Conservation (phyloP, 2,888 invertebrate genomes). For the Drosophila peninsularis region DNA sequence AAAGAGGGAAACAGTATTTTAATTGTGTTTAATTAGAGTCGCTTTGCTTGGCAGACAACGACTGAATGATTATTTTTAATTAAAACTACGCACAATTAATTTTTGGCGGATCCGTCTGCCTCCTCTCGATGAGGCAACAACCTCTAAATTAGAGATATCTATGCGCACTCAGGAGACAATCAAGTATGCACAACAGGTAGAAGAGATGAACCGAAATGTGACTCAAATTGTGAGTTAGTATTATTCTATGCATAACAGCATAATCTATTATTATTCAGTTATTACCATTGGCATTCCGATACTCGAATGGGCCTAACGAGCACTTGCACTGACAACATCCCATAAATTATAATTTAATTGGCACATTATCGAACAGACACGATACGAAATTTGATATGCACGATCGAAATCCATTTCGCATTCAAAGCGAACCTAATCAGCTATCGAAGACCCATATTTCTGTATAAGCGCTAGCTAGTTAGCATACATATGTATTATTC, state of each 20-base stretch:
- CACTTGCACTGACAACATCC: constrained; percentile 33
- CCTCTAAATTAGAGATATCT: constrained; percentile 21
- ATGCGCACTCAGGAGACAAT: constrained; percentile 21
- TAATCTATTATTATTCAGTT: constrained; percentile 3
- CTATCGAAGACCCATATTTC: neutral
- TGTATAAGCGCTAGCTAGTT: constrained; percentile 16
- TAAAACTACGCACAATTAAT: constrained; percentile 65
- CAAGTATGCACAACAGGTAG: constrained; percentile 67
- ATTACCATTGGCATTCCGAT: neutral
- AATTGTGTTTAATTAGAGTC: constrained; percentile 75
- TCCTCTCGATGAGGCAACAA: constrained; percentile 25
- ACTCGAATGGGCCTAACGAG: constrained; percentile 21
- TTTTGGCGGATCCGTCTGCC: constrained; percentile 39
- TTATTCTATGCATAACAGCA: constrained; percentile 28
- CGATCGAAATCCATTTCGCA: constrained; percentile 18
- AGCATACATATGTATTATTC: constrained; percentile 38
- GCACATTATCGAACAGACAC: constrained; percentile 53
- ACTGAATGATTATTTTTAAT: constrained; percentile 73
- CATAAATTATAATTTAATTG: constrained; percentile 69
- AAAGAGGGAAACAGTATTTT: constrained; percentile 47
- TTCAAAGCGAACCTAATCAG: constrained; percentile 22
- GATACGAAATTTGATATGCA: constrained; percentile 34
- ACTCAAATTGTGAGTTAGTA: constrained; percentile 37
- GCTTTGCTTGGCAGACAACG: constrained; percentile 45
- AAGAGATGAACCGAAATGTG: constrained; percentile 23